Evolutionary conservation across 2,888 invertebrate genomes (phyloP), one percentile per base, ranked within the genome.

Genomic region (Eledona agricola): DNA sequence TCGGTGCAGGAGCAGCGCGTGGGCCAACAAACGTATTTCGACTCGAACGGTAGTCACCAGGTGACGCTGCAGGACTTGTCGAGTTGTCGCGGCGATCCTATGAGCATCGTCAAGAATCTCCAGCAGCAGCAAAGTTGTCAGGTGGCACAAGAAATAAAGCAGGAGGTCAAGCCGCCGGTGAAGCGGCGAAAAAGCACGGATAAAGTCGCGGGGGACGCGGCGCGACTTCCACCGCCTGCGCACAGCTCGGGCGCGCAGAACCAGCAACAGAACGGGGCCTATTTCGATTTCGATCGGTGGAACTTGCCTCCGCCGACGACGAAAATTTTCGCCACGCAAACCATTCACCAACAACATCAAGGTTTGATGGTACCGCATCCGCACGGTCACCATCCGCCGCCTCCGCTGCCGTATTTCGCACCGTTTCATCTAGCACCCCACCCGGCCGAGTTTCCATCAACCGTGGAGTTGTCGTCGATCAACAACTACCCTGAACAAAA

Each of bases 271-370:
- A 70, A 70, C 37, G 70, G 69, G 4, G 85, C 84, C 40, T 90
- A 89, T 70, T 89, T 88, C 66, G 90, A 91, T 73, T 89, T 89
- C 66, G 90, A 88, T 66, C 80, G 89, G 62, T 91, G 90, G 90
- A 90, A 89, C 73, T 77, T 89, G 43, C 86, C 88, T 22, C 83
- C 86, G 9, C 83, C 86, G 11, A 80, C 84, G 15, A 81, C 86
- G 13, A 88, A 87, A 79, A 85, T 87, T 75, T 87, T 87, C 70
- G 78, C 84, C 22, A 80, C 83, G 34, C 75, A 75, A 60, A 63
- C 70, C 2, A 64, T 74, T 22, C 73, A 73, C 49, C 75, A 74
- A 45, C 76, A 76, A 57, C 76, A 76, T 55, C 76, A 76, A 60
- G 85, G 72, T 77, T 73, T 88, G 31, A 83, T 87, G 75, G 84